Conservation (phyloP, 2,888 invertebrate species). For the Lasioglossum figueresi region DNA sequence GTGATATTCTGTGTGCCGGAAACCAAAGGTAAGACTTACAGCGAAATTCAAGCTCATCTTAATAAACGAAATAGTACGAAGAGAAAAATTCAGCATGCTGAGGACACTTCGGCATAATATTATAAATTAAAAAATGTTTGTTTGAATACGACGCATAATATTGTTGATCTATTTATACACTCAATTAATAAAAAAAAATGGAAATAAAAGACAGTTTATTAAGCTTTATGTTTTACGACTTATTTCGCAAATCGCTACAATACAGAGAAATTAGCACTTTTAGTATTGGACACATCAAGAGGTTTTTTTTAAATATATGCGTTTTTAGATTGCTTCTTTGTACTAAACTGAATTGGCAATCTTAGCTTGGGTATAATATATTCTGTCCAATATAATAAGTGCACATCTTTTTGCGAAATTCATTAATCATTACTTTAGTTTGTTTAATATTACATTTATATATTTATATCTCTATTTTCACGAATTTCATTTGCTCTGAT, state of each 20-base stretch:
- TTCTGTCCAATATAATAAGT: no score
- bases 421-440: no score
- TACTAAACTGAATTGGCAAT: no score
- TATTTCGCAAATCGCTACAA: neutral
- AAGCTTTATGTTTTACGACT: neutral
- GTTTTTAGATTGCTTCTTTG: no score
- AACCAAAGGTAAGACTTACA: constrained; percentile 80
- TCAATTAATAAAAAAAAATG: neutral
- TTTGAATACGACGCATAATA: neutral
- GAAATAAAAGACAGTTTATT: neutral
- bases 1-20: constrained; percentile 78
- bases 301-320: neutral
- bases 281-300: neutral
- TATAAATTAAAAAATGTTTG: neutral
- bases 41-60: constrained; percentile 78
- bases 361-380: no score
- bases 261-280: neutral
- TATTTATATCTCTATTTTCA: no score
- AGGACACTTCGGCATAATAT: neutral
- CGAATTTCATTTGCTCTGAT: no score
- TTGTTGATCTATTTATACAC: neutral
- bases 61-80: neutral
- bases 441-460: no score
- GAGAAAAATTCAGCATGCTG: neutral
- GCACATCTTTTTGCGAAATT: no score